A percentile compares a stretch with the other conserved stretches of the same genome.
phyloP scores from a whole-genome alignment of 2,113 vertebrate species.

The Urocitellus parryii region DNA sequence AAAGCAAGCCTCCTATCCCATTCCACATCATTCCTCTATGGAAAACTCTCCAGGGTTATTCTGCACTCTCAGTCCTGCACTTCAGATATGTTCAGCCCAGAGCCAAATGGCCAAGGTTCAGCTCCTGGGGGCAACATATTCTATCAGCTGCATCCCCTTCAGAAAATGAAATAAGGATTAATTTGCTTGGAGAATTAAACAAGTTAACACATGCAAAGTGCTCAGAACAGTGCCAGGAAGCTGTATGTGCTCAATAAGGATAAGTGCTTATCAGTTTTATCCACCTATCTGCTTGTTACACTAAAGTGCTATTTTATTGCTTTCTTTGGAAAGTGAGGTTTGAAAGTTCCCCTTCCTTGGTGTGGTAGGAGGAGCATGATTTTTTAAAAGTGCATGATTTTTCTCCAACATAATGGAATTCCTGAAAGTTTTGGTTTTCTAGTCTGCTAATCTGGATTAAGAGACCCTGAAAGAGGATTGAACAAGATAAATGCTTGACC shows the following conservation, averaged over 20 bases:
- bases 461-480: not conserved
- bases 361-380: not conserved
- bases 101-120: not conserved
- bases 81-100: not conserved
- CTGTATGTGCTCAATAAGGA: not conserved
- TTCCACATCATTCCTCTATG: not conserved
- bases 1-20: not conserved
- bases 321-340: not conserved
- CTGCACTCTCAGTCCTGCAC: not conserved
- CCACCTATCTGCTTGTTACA: not conserved
- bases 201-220: not conserved
- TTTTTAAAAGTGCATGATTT: not conserved
- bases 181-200: not conserved
- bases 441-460: not conserved
- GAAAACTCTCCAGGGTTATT: not conserved
- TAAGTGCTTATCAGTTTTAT: not conserved
- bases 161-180: not conserved
- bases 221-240: not conserved
- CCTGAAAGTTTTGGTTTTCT: not conserved
- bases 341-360: not conserved
- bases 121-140: not conserved
- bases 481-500: not conserved
- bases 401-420: not conserved
- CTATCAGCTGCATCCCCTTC: not conserved
- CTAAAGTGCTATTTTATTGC: not conserved